phyloP scores from a whole-genome alignment of 2,797 vertebrate species.

The Columba guinea region DNA sequence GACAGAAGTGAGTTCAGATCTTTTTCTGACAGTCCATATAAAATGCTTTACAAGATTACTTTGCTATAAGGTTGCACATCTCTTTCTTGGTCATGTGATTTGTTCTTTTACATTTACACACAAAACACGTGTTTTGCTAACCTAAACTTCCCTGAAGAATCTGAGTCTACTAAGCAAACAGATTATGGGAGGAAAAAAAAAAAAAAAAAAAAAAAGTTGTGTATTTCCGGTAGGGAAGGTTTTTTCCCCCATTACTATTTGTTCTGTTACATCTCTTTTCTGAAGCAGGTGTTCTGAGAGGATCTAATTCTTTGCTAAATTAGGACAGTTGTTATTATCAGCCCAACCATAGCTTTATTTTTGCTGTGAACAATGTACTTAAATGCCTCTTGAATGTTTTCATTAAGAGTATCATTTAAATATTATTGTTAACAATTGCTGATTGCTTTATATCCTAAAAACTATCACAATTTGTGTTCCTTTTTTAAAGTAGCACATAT shows the following conservation, averaged over 20 bases:
- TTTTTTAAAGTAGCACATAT: background rate
- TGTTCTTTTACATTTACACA: background rate
- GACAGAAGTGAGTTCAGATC: background rate
- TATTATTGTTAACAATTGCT: background rate
- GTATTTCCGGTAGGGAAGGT: background rate
- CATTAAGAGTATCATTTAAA: background rate
- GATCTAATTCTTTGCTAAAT: background rate
- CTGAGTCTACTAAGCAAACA: background rate
- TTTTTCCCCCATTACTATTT: background rate
- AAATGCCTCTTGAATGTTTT: background rate
- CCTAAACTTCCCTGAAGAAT: background rate
- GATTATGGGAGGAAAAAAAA: fast-evolving
- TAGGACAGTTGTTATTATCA: background rate
- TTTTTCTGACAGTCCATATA: background rate
- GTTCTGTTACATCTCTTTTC: background rate
- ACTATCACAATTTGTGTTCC: background rate
- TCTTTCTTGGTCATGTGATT: background rate
- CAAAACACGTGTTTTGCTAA: background rate
- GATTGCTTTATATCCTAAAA: background rate
- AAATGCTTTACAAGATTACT: background rate
- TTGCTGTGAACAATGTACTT: background rate
- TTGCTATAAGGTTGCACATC: background rate
- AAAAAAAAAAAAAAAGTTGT: no score
- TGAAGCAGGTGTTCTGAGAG: background rate
- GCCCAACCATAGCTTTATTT: background rate